Conservation (phyloP, 2,113 vertebrate genomes). For the Orycteropus afer region DNA sequence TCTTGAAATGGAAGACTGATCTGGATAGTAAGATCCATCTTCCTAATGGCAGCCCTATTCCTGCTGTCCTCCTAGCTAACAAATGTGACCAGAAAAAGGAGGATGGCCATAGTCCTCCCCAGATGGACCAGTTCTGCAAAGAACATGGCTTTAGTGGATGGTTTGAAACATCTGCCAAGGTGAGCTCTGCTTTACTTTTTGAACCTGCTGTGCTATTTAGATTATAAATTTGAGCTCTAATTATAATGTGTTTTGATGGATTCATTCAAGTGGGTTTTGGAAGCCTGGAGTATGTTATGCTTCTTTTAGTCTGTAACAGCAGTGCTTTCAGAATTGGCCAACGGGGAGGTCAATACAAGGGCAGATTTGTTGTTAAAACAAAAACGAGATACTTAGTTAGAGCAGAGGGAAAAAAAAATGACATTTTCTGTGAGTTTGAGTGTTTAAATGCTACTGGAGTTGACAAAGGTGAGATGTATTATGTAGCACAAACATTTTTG, state of each 20-base stretch:
- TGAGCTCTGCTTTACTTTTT: constrained; percentile 76
- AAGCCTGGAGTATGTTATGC: neutral
- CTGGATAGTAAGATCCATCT: constrained; percentile 98
- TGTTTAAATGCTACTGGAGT: neutral
- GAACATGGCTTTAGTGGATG: constrained; percentile 96
- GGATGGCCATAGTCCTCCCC: constrained; percentile 83
- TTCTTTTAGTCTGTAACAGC: neutral
- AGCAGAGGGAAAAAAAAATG: neutral
- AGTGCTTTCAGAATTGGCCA: neutral
- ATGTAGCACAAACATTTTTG: neutral
- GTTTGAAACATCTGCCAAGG: constrained; percentile 99
- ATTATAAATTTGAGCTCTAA: neutral
- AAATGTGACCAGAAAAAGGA: constrained; percentile 98
- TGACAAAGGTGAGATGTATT: neutral
- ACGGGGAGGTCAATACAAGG: neutral
- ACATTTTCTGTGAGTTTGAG: neutral
- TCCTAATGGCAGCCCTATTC: constrained; percentile 94
- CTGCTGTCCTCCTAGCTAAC: constrained; percentile 96
- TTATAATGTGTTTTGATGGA: neutral
- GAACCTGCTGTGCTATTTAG: neutral
- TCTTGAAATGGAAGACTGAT: constrained; percentile 98
- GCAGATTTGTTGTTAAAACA: constrained; percentile 12
- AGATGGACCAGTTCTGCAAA: constrained; percentile 97
- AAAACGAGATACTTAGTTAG: neutral
- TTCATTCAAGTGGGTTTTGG: neutral